Base-by-base conservation (phyloP, 2,113 vertebrate genomes). In the Oreocharis arfaki region DNA sequence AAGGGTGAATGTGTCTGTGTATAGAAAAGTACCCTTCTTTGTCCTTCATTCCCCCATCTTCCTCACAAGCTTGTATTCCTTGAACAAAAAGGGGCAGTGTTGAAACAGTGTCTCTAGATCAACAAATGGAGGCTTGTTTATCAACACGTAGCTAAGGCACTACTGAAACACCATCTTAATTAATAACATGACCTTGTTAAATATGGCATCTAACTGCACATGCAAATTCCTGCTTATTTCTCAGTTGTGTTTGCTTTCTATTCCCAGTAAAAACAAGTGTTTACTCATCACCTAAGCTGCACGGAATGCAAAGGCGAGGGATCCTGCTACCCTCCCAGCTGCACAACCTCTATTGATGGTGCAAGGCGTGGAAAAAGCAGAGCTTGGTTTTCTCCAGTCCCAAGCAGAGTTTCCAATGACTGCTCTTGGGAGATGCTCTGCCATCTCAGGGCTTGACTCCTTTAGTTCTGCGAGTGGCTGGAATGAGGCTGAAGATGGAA, bases 171-270 rank as follows among this genome's bases (percentile, higher is more conserved):
- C 55, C 76, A 84, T 68, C 87, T 88, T 95, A 95, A 90, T 96
- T 95, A 96, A 92, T 90, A 94, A 41, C 50, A 73, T 69, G 84
- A 95, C 80, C 94, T 90, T 89, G 89, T 92, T 96, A 94, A 90
- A 96, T 96, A 89, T 78, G 83, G 67, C 60, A 63, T 86, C 91
- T 84, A 92, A 84, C 91, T 78, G 65, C 81, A 92, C 8, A 7
- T 90, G 68, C 89, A 94, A 90, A 96, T 91, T 89, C 63, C 74
- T 95, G 65, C 59, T 74, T 92, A 56, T 90, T 95, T 96, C 75
- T 95, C 91, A 81, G 78, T 77, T 2, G 3, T 64, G 46, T 91
- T 97, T 95, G 30, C 76, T 84, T 75, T 84, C 47, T 89, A 26
- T 82, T 93, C 60, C 52, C 65, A 55, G 65, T 39, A 84, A 95